Evolutionary conservation across 2,888 invertebrate genomes (phyloP).

Genomic region (Synanthedon myopaeformis): DNA sequence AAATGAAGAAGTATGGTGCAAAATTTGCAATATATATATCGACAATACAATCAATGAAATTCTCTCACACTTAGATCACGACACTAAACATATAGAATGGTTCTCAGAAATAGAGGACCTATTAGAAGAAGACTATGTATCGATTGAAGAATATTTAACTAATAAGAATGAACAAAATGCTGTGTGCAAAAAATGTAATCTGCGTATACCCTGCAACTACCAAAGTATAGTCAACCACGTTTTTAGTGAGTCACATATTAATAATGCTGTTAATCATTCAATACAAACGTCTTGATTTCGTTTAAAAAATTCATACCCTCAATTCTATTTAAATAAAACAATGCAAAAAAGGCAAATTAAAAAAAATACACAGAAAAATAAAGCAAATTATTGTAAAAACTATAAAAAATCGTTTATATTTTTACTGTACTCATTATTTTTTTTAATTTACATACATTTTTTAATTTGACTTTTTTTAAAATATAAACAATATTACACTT

Average conservation of each 20-base stretch:
- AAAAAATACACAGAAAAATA: too few relatives aligned
- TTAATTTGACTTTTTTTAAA: too few relatives aligned
- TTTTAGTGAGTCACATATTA: constrained; percentile 31
- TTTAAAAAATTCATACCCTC: too few relatives aligned
- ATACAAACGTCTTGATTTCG: not conserved
- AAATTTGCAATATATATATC: constrained; percentile 33
- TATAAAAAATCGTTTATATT: too few relatives aligned
- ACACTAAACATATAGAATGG: constrained; percentile 36
- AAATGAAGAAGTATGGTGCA: constrained; percentile 39
- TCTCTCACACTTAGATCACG: constrained; percentile 35
- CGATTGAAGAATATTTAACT: constrained; percentile 25
- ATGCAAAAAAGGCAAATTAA: too few relatives aligned
- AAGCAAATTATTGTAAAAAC: too few relatives aligned
- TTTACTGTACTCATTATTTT: too few relatives aligned
- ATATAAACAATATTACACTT: too few relatives aligned
- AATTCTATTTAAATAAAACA: too few relatives aligned
- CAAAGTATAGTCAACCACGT: constrained; percentile 33
- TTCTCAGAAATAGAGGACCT: constrained; percentile 37
- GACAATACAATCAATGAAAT: constrained; percentile 26
- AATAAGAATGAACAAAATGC: constrained; percentile 35
- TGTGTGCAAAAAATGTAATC: constrained; percentile 36
- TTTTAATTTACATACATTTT: too few relatives aligned
- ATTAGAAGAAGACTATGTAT: constrained; percentile 31
- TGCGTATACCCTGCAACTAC: constrained; percentile 26
- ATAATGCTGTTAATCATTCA: constrained; percentile 18